Conservation (phyloP, 2,888 invertebrate species). For the Drosophila picticornis region DNA sequence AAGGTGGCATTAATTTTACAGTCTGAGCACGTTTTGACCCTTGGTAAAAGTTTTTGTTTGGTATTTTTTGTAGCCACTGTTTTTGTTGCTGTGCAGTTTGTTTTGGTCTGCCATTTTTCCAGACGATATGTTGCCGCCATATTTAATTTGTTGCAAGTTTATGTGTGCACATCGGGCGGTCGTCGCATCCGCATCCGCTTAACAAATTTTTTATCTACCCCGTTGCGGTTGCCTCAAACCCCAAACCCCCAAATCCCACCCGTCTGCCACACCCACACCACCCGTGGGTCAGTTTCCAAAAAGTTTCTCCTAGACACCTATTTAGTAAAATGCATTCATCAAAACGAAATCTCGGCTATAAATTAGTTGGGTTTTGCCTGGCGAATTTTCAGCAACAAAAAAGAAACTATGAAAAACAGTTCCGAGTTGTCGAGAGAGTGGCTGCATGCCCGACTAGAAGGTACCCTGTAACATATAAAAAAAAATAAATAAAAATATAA, state of each 20-base stretch:
- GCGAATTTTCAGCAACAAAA: constrained; percentile 47
- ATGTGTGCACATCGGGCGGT: constrained; percentile 34
- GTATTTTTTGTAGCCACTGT: constrained; percentile 17
- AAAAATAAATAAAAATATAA: not conserved
- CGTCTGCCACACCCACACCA: not conserved
- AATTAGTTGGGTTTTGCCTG: constrained; percentile 58
- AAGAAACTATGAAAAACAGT: constrained; percentile 32
- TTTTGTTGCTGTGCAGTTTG: constrained; percentile 54
- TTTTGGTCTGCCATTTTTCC: constrained; percentile 75
- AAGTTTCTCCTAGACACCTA: constrained; percentile 54
- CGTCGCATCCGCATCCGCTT: constrained; percentile 62
- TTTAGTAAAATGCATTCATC: constrained; percentile 61
- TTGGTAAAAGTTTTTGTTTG: constrained; percentile 56
- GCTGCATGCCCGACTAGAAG: not conserved
- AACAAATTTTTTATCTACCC: constrained; percentile 50
- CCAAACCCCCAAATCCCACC: no score
- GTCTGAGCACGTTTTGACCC: constrained; percentile 76
- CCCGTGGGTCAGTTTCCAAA: constrained; percentile 35
- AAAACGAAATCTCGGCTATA: constrained; percentile 64
- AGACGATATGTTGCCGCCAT: constrained; percentile 78
- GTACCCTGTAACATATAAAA: not conserved
- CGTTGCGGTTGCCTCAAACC: constrained; percentile 32
- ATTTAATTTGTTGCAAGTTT: constrained; percentile 75
- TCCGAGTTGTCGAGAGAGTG: not conserved
- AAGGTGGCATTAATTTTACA: constrained; percentile 76